phyloP scores from a whole-genome alignment of 2,888 invertebrate species.

The Heliconius aoede region DNA sequence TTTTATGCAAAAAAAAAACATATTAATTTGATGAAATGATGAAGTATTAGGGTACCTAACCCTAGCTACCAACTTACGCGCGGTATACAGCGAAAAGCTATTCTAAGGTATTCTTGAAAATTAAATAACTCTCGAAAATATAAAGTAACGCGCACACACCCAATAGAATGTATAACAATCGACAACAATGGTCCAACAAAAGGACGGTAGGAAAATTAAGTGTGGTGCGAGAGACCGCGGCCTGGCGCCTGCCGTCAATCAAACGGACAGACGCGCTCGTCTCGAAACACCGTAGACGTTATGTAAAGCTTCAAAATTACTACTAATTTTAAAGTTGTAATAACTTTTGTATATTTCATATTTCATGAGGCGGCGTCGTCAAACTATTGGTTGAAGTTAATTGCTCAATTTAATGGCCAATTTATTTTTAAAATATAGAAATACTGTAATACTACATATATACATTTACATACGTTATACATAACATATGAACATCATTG shows the following conservation, averaged over 20 bases:
- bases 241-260: constrained; percentile 72
- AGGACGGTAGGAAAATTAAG: constrained; percentile 24
- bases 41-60: too few relatives aligned
- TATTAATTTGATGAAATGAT: too few relatives aligned
- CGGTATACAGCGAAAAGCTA: neutral
- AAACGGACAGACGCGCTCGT: constrained; percentile 66
- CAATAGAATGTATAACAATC: constrained; percentile 17
- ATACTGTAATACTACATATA: too few relatives aligned
- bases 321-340: constrained; percentile 29
- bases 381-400: neutral
- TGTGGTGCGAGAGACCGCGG: constrained; percentile 26
- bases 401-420: neutral
- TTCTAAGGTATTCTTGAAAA: neutral
- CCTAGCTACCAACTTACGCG: neutral
- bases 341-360: constrained; percentile 25
- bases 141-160: neutral
- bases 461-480: neutral
- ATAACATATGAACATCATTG: neutral
- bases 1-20: too few relatives aligned
- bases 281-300: constrained; percentile 53
- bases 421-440: neutral
- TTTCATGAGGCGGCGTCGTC: neutral
- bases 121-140: neutral
- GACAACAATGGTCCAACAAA: constrained; percentile 27
- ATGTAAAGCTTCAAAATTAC: constrained; percentile 24